Percentiles rank a stretch among this genome's conserved stretches.
These are phyloP conservation scores for Styela plicata DNA, from an alignment of 23 tunicate genomes.

Conservation along the genomic window DNA sequence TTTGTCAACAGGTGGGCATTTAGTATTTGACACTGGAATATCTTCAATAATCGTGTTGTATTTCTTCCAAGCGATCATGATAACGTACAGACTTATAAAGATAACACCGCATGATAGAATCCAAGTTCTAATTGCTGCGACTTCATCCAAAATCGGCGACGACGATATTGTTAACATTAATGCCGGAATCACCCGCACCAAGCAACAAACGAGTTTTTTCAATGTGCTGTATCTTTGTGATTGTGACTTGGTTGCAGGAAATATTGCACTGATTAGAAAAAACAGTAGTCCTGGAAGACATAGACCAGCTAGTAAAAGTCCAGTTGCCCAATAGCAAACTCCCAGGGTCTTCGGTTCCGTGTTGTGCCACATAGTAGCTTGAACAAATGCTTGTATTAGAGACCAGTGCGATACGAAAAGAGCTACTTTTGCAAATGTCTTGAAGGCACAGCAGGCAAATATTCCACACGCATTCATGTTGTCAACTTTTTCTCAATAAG, in stretches of 20 bases:
- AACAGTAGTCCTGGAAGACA: slow-evolving; percentile 34
- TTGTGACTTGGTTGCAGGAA: background rate
- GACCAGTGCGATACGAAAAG: slow-evolving; percentile 10
- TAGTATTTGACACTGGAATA: background rate
- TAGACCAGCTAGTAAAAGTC: slow-evolving; percentile 6
- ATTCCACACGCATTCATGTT: background rate
- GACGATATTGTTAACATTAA: slow-evolving; percentile 22
- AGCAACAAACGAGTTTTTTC: background rate
- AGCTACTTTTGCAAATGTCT: background rate
- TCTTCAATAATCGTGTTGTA: background rate
- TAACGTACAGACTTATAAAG: background rate
- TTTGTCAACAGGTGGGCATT: background rate
- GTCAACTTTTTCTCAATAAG: no score
- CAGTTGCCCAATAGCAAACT: slow-evolving; percentile 32
- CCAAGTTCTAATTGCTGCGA: slow-evolving; percentile 28
- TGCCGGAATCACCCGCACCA: background rate
- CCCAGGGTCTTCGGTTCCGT: slow-evolving; percentile 58
- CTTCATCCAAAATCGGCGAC: slow-evolving; percentile 12
- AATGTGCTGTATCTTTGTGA: background rate
- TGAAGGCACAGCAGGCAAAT: background rate
- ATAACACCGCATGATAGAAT: slow-evolving; percentile 31
- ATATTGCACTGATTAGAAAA: background rate
- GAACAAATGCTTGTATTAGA: slow-evolving; percentile 37
- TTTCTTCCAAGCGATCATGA: background rate
- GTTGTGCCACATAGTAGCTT: slow-evolving; percentile 74